A percentile compares a stretch with the other conserved stretches of the same genome.
phyloP scores from a whole-genome alignment of 2,113 vertebrate genomes.

The Colaptes auratus region DNA sequence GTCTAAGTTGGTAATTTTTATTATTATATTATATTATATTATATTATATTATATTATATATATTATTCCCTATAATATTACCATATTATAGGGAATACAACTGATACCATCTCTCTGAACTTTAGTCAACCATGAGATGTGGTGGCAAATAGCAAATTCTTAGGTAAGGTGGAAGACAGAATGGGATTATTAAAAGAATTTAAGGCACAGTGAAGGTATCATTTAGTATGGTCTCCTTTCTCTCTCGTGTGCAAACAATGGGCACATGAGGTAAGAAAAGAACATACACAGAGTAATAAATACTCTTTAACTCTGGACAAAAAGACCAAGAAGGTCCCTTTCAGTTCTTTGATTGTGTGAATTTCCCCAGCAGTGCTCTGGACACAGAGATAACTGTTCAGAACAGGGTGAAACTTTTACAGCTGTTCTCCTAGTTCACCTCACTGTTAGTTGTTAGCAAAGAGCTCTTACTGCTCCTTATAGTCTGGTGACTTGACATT shows the following conservation, averaged over 20 bases:
- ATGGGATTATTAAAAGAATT: slow-evolving; percentile 15
- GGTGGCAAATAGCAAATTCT: slow-evolving; percentile 14
- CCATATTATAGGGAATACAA: neutral
- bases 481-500: neutral
- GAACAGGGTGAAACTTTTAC: neutral
- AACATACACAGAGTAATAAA: neutral
- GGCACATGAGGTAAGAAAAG: neutral
- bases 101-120: neutral
- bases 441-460: neutral
- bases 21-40: too few relatives aligned
- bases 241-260: neutral
- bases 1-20: neutral
- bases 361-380: neutral
- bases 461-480: neutral
- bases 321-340: neutral
- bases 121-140: neutral
- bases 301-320: neutral
- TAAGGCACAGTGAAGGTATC: neutral
- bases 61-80: too few relatives aligned
- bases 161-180: slow-evolving; percentile 11
- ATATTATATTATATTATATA: too few relatives aligned
- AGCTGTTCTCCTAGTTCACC: neutral
- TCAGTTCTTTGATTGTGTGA: neutral
- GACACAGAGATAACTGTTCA: neutral
- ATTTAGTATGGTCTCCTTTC: neutral